A percentile compares a stretch with the other conserved stretches of the same genome.
These are phyloP conservation scores for Butorides virescens DNA, from an alignment of 2,113 vertebrate species.

Conservation along the genomic window DNA sequence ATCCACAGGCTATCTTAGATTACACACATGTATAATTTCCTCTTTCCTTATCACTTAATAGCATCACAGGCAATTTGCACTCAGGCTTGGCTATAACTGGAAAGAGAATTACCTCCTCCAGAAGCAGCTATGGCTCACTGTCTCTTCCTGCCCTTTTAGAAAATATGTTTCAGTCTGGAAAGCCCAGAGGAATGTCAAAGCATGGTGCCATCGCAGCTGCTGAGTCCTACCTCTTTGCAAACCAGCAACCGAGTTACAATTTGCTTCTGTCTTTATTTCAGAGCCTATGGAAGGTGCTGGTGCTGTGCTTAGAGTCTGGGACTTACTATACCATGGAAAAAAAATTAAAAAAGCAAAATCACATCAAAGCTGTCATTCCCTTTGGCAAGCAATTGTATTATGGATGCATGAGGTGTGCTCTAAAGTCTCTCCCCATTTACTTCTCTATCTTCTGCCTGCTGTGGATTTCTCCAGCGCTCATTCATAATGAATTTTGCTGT, in stretches of 20 bases:
- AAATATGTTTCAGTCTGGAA: background rate
- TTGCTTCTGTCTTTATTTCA: background rate
- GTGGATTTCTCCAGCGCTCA: background rate
- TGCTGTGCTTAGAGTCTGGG: background rate
- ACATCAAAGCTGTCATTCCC: background rate
- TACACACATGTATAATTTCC: background rate
- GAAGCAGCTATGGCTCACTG: background rate
- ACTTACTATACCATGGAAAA: background rate
- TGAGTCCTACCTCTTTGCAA: background rate
- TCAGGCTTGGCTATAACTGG: background rate
- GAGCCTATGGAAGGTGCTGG: background rate
- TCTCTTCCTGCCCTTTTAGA: background rate
- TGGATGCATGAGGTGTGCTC: background rate
- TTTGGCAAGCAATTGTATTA: background rate
- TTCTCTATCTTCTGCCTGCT: background rate
- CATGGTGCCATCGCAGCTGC: background rate
- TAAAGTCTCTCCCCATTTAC: conserved; percentile 22
- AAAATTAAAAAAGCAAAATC: background rate
- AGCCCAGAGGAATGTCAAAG: background rate
- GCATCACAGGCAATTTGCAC: background rate
- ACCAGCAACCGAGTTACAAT: background rate
- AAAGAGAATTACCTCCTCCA: background rate
- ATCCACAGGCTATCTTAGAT: background rate
- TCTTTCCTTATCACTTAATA: background rate
- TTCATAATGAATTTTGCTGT: conserved; percentile 5